A percentile compares a stretch with the other conserved stretches of the same genome.
These are phyloP conservation scores for Spatulosminthurus flaviceps DNA, from an alignment of 2,888 invertebrate genomes.

Conservation along the genomic window DNA sequence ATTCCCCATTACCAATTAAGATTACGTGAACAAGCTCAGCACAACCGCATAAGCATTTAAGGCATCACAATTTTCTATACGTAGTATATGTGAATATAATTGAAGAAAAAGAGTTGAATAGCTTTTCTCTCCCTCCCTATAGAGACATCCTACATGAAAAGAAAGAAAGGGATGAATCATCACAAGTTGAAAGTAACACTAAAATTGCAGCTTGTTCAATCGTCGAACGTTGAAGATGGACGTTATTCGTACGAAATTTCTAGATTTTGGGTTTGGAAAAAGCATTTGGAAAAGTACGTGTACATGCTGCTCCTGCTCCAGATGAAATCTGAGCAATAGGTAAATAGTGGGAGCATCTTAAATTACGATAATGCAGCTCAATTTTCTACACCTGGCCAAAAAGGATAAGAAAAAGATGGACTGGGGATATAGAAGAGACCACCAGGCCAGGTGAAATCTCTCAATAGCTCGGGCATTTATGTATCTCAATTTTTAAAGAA, in stretches of 20 bases:
- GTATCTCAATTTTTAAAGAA: background rate
- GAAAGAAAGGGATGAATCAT: too few relatives aligned
- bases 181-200: too few relatives aligned
- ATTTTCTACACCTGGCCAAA: constrained; percentile 48
- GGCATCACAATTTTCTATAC: too few relatives aligned
- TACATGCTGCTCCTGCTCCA: background rate
- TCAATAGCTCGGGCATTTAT: constrained; percentile 40
- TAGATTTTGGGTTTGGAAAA: too few relatives aligned
- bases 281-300: too few relatives aligned
- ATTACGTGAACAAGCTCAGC: background rate
- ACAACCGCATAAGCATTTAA: background rate
- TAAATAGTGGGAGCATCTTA: constrained; percentile 44
- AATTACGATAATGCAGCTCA: constrained; percentile 42
- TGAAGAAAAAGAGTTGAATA: background rate
- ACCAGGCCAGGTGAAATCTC: constrained; percentile 52
- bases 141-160: too few relatives aligned
- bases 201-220: constrained; percentile 1
- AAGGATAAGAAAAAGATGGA: constrained; percentile 23
- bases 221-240: too few relatives aligned
- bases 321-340: constrained; percentile 44
- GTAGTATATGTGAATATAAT: too few relatives aligned
- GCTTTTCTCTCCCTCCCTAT: too few relatives aligned
- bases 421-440: constrained; percentile 33
- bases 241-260: too few relatives aligned
- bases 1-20: constrained; percentile 30